These are phyloP conservation scores for Trididemnum nubilum DNA, from an alignment of 23 tunicate genomes.

Conservation along the genomic window DNA sequence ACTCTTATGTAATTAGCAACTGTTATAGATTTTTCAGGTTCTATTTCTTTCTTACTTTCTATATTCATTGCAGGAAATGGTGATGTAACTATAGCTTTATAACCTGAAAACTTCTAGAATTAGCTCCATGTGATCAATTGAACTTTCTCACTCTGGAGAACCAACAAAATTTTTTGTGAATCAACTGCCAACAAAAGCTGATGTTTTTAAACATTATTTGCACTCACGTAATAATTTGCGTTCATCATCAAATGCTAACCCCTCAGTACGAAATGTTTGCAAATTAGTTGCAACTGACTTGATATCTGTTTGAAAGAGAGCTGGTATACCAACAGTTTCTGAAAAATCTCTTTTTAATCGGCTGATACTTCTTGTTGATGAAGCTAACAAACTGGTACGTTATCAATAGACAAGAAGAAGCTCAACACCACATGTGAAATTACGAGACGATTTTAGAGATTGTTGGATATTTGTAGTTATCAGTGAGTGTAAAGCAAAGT, in stretches of 20 bases:
- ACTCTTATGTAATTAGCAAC: no score
- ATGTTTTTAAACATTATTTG: neutral
- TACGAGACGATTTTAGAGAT: neutral
- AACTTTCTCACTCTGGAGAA: neutral
- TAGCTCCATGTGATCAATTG: no score
- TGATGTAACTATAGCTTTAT: no score
- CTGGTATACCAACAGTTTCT: conserved; percentile 3
- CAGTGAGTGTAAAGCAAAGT: neutral
- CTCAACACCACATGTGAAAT: no score
- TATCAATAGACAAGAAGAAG: no score
- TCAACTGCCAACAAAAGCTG: neutral
- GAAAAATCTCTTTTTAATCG: neutral
- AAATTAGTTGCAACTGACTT: conserved; percentile 17
- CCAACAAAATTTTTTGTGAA: neutral
- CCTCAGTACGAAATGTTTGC: conserved; percentile 7
- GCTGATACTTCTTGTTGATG: neutral
- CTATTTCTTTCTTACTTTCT: no score
- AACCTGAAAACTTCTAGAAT: no score
- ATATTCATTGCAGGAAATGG: no score
- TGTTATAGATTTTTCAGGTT: no score
- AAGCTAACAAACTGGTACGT: no score
- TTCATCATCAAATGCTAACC: neutral
- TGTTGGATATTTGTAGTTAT: neutral
- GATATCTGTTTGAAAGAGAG: conserved; percentile 5
- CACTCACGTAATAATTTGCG: neutral